Conservation (phyloP, 1,140 invertebrate genomes). For the Drosophila sechellia region DNA sequence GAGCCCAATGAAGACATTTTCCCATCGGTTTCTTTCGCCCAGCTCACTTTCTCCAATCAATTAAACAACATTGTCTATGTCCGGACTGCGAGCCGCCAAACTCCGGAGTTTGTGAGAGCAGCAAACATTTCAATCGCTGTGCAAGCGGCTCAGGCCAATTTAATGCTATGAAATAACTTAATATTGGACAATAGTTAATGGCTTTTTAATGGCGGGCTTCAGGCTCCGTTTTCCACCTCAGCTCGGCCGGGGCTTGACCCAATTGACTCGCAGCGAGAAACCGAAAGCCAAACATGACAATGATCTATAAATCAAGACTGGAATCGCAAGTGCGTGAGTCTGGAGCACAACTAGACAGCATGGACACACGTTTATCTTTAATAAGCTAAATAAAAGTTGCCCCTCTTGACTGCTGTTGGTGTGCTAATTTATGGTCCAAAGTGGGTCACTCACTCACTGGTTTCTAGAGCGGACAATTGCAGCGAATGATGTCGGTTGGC, state of each 20-base stretch:
- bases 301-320: constrained; percentile 48
- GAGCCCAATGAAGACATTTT: constrained; percentile 66
- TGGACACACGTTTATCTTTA: constrained; percentile 37
- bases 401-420: constrained; percentile 38
- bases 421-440: constrained; percentile 76
- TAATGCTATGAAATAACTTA: constrained; percentile 78
- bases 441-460: constrained; percentile 66
- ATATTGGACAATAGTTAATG: constrained; percentile 81
- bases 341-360: constrained; percentile 37
- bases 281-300: constrained; percentile 51
- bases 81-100: not conserved
- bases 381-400: constrained; percentile 52
- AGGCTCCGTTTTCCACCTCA: constrained; percentile 36
- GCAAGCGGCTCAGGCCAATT: constrained; percentile 48
- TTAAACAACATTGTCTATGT: constrained; percentile 64
- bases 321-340: constrained; percentile 49
- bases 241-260: constrained; percentile 47
- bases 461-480: constrained; percentile 72
- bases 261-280: constrained; percentile 48
- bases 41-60: constrained; percentile 78
- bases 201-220: constrained; percentile 67
- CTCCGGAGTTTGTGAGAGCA: constrained; percentile 18
- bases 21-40: constrained; percentile 49
- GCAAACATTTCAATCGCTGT: constrained; percentile 70
- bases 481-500: constrained; percentile 49